Conservation (phyloP, 2,113 vertebrate species). For the Orycteropus afer region DNA sequence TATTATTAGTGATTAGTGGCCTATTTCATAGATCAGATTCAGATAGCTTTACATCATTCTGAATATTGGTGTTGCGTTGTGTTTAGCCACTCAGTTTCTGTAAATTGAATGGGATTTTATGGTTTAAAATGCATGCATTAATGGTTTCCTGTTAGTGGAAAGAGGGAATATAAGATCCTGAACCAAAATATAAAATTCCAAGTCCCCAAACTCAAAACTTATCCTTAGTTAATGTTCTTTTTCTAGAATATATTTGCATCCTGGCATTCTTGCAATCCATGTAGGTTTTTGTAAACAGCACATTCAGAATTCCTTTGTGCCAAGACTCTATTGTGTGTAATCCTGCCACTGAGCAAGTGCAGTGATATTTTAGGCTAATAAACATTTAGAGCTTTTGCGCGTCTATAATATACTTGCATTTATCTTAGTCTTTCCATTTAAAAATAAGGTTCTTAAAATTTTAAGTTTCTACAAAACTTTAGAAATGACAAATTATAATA, state of each 20-base stretch:
- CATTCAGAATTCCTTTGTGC: slow-evolving; percentile 84
- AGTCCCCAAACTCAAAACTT: background rate
- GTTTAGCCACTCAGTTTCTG: slow-evolving; percentile 45
- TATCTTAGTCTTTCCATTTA: slow-evolving; percentile 9
- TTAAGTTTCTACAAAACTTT: slow-evolving; percentile 38
- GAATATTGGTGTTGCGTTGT: slow-evolving; percentile 39
- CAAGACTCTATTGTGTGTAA: slow-evolving; percentile 78
- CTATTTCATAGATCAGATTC: background rate
- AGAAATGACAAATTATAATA: slow-evolving; percentile 22
- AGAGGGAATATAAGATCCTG: slow-evolving; percentile 14
- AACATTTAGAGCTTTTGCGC: background rate
- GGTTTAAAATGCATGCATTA: slow-evolving; percentile 51
- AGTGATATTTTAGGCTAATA: slow-evolving; percentile 31
- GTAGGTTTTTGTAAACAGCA: slow-evolving; percentile 75
- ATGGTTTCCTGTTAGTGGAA: slow-evolving; percentile 11
- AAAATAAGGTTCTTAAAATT: slow-evolving; percentile 6
- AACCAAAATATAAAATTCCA: background rate
- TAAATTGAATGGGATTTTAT: slow-evolving; percentile 72
- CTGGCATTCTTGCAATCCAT: slow-evolving; percentile 51
- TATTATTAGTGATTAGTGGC: background rate
- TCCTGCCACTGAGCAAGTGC: slow-evolving; percentile 73
- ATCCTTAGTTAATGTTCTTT: background rate
- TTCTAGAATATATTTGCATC: slow-evolving; percentile 23
- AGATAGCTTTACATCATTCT: background rate
- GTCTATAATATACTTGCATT: background rate